phyloP scores from a whole-genome alignment of 2,888 invertebrate genomes.

The Eustalomyia histrio region DNA sequence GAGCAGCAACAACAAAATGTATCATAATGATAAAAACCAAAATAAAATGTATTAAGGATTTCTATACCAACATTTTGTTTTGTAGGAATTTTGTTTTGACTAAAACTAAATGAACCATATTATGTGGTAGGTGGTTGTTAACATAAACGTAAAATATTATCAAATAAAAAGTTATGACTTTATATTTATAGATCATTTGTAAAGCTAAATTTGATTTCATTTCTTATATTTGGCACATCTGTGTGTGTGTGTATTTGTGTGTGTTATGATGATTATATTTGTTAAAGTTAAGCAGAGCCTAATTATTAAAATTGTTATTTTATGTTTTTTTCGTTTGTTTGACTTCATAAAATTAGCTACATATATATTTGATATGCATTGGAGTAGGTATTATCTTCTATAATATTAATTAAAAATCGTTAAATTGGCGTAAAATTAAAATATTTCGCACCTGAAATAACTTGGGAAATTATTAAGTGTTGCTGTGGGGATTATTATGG shows the following conservation, averaged over 20 bases:
- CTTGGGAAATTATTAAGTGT: slow-evolving; percentile 24
- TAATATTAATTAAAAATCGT: slow-evolving; percentile 22
- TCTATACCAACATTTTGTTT: not conserved
- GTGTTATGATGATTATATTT: not conserved
- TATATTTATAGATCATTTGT: slow-evolving; percentile 46
- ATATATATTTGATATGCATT: not conserved
- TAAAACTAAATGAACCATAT: slow-evolving; percentile 35
- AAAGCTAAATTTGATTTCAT: slow-evolving; percentile 28
- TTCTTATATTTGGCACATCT: not conserved
- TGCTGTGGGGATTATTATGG: not conserved
- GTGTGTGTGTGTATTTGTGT: not conserved
- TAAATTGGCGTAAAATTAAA: slow-evolving; percentile 50
- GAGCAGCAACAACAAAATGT: not conserved
- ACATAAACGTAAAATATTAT: slow-evolving; percentile 38
- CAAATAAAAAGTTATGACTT: slow-evolving; percentile 54
- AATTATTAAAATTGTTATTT: slow-evolving; percentile 39
- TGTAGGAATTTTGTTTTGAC: not conserved
- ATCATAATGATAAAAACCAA: not conserved
- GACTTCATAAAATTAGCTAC: not conserved
- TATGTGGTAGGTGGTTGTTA: slow-evolving; percentile 36
- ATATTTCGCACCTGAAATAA: slow-evolving; percentile 32
- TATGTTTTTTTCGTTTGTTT: slow-evolving; percentile 24
- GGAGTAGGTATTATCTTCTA: not conserved
- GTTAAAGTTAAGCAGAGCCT: slow-evolving; percentile 8
- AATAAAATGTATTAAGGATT: not conserved